phyloP scores from a whole-genome alignment of 2,797 vertebrate species.

The Brachyrhaphis roseni region DNA sequence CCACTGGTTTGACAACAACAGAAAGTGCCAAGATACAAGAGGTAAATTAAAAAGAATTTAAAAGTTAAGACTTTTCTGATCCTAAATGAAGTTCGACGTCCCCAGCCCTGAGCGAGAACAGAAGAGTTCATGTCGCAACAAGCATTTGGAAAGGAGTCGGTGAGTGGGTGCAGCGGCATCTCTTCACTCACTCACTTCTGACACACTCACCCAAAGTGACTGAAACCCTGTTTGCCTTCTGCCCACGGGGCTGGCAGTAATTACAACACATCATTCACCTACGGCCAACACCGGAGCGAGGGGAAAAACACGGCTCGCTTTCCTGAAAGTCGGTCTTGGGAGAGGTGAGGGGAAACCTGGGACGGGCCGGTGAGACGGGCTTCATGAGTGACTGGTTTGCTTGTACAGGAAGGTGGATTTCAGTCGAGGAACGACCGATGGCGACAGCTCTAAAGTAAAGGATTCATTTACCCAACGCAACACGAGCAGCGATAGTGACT shows the following conservation, averaged over 20 bases:
- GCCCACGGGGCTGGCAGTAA: conserved; percentile 40
- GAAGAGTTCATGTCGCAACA: conserved; percentile 11
- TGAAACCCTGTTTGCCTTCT: conserved; percentile 36
- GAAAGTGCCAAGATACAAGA: conserved; percentile 11
- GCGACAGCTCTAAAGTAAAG: conserved; percentile 38
- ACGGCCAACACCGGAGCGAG: conserved; percentile 16
- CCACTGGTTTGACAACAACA: conserved; percentile 8
- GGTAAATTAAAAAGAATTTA: background rate
- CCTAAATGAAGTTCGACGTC: background rate
- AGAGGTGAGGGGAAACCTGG: conserved; percentile 17
- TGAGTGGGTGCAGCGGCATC: conserved; percentile 23
- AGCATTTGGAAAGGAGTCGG: conserved; percentile 9
- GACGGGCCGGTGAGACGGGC: conserved; percentile 17
- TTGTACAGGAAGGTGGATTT: conserved; percentile 2
- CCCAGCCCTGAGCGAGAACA: background rate
- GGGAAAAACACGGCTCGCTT: conserved; percentile 12
- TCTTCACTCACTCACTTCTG: conserved; percentile 26
- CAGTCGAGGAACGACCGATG: conserved; percentile 7
- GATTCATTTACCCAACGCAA: conserved; percentile 51
- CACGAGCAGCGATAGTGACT: conserved; percentile 62
- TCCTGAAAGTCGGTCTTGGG: conserved; percentile 26
- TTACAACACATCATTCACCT: conserved; percentile 55
- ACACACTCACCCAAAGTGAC: conserved; percentile 38
- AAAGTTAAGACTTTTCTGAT: background rate
- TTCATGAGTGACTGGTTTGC: background rate